A percentile compares a stretch with the other conserved stretches of the same genome.
These are phyloP conservation scores for Psilanteris sp. DNA, from an alignment of 1,140 invertebrate species.

Conservation along the genomic window DNA sequence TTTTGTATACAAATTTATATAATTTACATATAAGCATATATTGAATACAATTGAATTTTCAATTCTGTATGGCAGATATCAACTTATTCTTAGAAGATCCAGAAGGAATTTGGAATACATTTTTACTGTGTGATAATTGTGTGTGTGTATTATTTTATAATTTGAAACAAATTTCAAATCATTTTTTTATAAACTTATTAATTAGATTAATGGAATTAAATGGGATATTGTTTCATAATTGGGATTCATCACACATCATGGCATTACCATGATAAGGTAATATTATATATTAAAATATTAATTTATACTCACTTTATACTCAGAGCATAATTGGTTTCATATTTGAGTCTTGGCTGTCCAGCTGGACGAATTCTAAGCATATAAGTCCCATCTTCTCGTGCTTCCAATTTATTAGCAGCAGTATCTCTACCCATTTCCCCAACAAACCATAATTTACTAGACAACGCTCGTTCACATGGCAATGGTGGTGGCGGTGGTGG, in stretches of 20 bases:
- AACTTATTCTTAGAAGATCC: too few species aligned
- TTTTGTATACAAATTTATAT: too few species aligned
- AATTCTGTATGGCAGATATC: too few species aligned
- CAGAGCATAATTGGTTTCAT: slow-evolving; percentile 79
- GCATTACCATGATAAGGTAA: too few species aligned
- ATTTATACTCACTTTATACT: slow-evolving; percentile 81
- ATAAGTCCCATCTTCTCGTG: slow-evolving; percentile 92
- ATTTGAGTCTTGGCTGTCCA: slow-evolving; percentile 89
- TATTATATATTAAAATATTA: not conserved
- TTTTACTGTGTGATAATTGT: too few species aligned
- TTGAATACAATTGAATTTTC: not conserved
- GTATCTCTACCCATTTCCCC: slow-evolving; percentile 92
- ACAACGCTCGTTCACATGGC: slow-evolving; percentile 81
- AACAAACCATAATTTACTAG: slow-evolving; percentile 87
- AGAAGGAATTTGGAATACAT: too few species aligned
- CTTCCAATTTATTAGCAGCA: slow-evolving; percentile 88
- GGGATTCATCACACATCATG: too few species aligned
- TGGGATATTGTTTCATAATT: too few species aligned
- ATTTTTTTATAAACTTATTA: too few species aligned
- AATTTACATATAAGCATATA: not conserved
- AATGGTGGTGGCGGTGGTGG: slow-evolving; percentile 80
- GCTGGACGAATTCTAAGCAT: slow-evolving; percentile 90
- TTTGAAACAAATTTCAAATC: too few species aligned
- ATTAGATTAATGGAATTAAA: too few species aligned
- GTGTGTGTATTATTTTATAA: too few species aligned